Evolutionary conservation across 2,888 invertebrate genomes (phyloP).

Genomic region (Hirtodrosophila cameraria): DNA sequence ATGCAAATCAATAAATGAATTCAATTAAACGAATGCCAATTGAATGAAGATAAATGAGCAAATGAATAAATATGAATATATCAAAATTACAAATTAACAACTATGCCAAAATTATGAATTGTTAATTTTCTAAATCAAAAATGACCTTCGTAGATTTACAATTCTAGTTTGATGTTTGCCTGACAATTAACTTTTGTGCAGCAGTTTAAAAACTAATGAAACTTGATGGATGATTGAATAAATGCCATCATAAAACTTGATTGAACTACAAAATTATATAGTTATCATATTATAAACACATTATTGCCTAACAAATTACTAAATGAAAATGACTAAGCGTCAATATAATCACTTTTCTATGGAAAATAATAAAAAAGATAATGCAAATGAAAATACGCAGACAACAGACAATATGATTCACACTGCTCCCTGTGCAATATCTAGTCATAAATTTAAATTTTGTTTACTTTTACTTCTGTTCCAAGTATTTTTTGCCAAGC

Average conservation of each 20-base stretch:
- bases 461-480: conserved; percentile 30
- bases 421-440: conserved; percentile 8
- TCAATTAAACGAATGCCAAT: conserved; percentile 46
- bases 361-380: conserved; percentile 38
- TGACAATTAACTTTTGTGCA: conserved; percentile 1
- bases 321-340: conserved; percentile 43
- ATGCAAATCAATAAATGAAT: conserved; percentile 58
- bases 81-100: neutral
- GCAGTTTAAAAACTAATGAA: conserved; percentile 2
- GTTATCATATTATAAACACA: neutral
- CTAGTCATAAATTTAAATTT: neutral
- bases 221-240: conserved; percentile 35
- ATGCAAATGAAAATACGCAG: conserved; percentile 21
- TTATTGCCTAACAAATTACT: conserved; percentile 16
- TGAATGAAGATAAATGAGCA: conserved; percentile 48
- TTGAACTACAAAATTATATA: conserved; percentile 5
- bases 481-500: conserved; percentile 10
- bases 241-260: conserved; percentile 34
- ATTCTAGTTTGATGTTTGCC: too few species aligned
- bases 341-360: conserved; percentile 40
- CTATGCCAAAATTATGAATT: too few species aligned
- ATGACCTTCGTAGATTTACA: too few species aligned
- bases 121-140: too few species aligned
- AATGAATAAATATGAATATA: conserved; percentile 13
- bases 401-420: conserved; percentile 39